A percentile compares a stretch with the other conserved stretches of the same genome.
phyloP scores from a whole-genome alignment of 2,888 invertebrate species.

The Aphodius sticticus region DNA sequence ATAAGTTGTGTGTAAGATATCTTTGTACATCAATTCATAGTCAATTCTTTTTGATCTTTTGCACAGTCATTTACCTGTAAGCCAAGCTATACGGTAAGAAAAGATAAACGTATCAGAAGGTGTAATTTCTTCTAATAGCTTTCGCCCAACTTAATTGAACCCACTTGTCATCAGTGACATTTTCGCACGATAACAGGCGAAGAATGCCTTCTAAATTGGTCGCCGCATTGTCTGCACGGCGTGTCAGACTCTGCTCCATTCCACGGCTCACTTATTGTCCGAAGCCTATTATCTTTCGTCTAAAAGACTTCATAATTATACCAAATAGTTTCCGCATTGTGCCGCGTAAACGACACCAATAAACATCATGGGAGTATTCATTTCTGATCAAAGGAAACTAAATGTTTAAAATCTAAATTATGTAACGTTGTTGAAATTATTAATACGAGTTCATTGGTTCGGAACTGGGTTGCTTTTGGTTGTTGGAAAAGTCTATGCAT shows the following conservation, averaged over 20 bases:
- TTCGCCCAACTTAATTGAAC: not conserved
- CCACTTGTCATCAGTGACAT: not conserved
- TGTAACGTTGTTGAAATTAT: no score
- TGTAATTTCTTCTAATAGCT: not conserved
- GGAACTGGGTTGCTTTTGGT: no score
- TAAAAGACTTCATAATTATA: not conserved
- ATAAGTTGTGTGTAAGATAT: no score
- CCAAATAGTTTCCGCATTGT: not conserved
- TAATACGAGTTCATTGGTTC: no score
- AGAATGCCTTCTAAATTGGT: not conserved
- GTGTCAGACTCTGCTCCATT: not conserved
- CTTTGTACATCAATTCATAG: no score
- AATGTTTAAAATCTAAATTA: no score
- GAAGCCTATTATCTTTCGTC: not conserved
- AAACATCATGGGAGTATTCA: not conserved
- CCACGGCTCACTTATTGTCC: not conserved
- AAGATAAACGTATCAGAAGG: not conserved
- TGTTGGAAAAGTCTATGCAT: no score
- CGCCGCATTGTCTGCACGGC: not conserved
- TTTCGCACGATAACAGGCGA: not conserved
- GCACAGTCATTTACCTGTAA: no score
- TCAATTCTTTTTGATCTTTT: no score
- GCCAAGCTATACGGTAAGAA: no score
- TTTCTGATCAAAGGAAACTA: no score
- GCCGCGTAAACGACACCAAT: not conserved